Evolutionary conservation across 2,888 invertebrate species (phyloP).

Genomic region (Parapristionchus giblindavisi): DNA sequence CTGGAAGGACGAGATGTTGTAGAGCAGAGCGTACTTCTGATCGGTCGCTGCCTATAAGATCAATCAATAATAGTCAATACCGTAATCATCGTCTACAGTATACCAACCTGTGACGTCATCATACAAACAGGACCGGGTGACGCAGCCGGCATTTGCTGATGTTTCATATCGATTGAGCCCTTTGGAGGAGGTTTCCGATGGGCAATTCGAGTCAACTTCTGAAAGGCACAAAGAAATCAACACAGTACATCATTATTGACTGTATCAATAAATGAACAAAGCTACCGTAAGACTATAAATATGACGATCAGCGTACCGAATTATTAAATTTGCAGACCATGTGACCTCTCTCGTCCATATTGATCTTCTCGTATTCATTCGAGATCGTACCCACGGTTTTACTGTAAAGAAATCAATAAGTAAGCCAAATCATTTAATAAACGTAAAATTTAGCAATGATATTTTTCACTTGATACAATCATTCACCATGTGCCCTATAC

Average conservation of each 20-base stretch:
- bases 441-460: no score
- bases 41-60: constrained; percentile 64
- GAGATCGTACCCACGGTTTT: constrained; percentile 68
- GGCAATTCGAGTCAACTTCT: constrained; percentile 69
- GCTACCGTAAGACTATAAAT: not conserved
- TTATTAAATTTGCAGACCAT: constrained; percentile 69
- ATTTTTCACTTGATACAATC: no score
- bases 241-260: not conserved
- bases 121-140: constrained; percentile 12
- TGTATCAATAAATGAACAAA: not conserved
- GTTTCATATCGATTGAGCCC: constrained; percentile 43
- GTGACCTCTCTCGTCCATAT: constrained; percentile 66
- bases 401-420: constrained; percentile 45
- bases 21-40: constrained; percentile 70
- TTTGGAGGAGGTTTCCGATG: constrained; percentile 69
- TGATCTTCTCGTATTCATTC: constrained; percentile 69
- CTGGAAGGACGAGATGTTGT: constrained; percentile 69
- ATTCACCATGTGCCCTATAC: no score
- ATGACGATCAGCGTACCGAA: constrained; percentile 52
- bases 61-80: constrained; percentile 31
- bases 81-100: constrained; percentile 1
- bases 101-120: constrained; percentile 35
- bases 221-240: constrained; percentile 18
- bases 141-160: constrained; percentile 7
- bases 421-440: no score